These are phyloP conservation scores for Gerosis bhagava DNA, from an alignment of 2,888 invertebrate genomes.

Conservation along the genomic window DNA sequence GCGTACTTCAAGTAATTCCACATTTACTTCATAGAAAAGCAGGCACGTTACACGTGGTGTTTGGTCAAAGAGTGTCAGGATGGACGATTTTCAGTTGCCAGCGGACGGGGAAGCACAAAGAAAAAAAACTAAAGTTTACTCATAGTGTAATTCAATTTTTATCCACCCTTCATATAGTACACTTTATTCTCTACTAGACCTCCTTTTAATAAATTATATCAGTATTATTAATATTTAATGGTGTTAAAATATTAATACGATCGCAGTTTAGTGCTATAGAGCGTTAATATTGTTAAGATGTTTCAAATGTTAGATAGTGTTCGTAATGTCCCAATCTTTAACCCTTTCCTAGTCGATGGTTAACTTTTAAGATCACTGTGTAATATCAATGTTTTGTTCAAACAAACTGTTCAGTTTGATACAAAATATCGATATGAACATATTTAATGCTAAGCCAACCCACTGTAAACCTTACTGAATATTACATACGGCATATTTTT, in stretches of 20 bases:
- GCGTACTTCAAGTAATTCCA: conserved; percentile 33
- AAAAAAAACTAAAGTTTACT: conserved; percentile 43
- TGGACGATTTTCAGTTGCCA: conserved; percentile 70
- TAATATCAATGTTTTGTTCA: conserved; percentile 44
- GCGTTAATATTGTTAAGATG: conserved; percentile 54
- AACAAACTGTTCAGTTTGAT: conserved; percentile 2
- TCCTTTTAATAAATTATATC: conserved; percentile 41
- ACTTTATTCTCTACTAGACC: conserved; percentile 35
- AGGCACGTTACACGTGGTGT: conserved; percentile 53
- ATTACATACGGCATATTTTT: conserved; percentile 5
- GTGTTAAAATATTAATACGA: conserved; percentile 39
- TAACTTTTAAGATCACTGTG: conserved; percentile 47
- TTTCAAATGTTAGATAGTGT: conserved; percentile 55
- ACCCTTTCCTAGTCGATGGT: conserved; percentile 60
- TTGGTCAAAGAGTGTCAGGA: conserved; percentile 67
- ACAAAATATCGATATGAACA: conserved; percentile 30
- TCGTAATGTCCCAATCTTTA: conserved; percentile 48
- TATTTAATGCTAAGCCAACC: conserved; percentile 38
- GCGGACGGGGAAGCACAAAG: conserved; percentile 72
- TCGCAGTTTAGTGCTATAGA: conserved; percentile 41
- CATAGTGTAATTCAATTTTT: conserved; percentile 56
- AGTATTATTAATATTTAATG: conserved; percentile 66
- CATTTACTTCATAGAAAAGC: conserved; percentile 64
- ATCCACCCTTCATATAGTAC: conserved; percentile 46
- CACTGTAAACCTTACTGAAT: conserved; percentile 26